These are phyloP conservation scores for Paramuricea clavata DNA, from an alignment of 92 coral and sea anemone species.

Conservation along the genomic window DNA sequence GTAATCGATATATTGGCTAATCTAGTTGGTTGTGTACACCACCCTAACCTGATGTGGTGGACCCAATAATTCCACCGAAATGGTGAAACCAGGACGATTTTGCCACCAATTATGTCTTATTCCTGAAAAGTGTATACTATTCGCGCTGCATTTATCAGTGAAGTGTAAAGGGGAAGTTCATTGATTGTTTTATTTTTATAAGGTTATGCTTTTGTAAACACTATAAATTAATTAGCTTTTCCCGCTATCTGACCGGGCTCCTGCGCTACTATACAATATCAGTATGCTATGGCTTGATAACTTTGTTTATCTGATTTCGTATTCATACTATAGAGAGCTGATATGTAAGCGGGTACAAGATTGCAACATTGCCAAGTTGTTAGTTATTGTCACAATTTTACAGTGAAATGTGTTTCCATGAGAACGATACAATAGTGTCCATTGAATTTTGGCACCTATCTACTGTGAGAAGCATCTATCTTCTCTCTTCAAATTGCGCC, in stretches of 20 bases:
- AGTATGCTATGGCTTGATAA: conserved; percentile 32
- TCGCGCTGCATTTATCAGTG: background rate
- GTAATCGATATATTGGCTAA: conserved; percentile 31
- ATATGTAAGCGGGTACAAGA: background rate
- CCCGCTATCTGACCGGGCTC: conserved; percentile 13
- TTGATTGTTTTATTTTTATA: conserved; percentile 2
- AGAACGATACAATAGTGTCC: too few relatives aligned
- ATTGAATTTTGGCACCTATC: background rate
- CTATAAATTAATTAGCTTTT: conserved; percentile 40
- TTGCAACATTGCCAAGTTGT: background rate
- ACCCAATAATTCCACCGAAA: background rate
- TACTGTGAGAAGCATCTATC: background rate
- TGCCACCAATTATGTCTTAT: background rate
- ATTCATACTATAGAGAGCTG: background rate
- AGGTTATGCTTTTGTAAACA: conserved; percentile 52
- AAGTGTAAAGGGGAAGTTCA: background rate
- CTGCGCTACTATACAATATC: conserved; percentile 48
- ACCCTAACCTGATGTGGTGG: background rate
- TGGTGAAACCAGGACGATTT: background rate
- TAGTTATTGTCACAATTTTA: background rate
- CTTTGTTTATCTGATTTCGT: conserved; percentile 5
- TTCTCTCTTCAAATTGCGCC: background rate
- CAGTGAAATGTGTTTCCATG: background rate
- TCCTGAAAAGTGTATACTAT: background rate
- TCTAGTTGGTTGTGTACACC: background rate